Conservation (phyloP, 2,113 vertebrate genomes). For the Pteropus alecto region DNA sequence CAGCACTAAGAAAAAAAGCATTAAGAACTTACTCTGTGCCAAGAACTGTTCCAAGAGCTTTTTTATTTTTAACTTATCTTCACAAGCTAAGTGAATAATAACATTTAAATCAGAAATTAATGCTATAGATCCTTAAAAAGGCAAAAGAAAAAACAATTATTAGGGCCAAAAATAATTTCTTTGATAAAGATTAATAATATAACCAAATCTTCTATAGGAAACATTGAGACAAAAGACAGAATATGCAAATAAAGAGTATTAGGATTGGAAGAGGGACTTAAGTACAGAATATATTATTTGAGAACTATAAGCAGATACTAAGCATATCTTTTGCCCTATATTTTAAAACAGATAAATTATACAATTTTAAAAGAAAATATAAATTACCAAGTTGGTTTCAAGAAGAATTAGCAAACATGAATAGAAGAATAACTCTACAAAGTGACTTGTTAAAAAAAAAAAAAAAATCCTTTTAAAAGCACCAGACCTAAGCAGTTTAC, state of each 20-base stretch:
- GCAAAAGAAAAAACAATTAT: neutral
- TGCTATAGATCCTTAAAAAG: neutral
- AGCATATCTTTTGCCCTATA: neutral
- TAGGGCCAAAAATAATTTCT: neutral
- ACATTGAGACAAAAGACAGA: neutral
- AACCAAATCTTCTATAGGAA: neutral
- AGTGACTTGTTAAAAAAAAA: neutral
- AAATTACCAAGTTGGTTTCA: neutral
- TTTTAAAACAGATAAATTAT: neutral
- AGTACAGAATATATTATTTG: neutral
- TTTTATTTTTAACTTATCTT: neutral
- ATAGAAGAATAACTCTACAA: neutral
- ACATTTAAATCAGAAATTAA: slow-evolving; percentile 8
- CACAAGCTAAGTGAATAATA: neutral
- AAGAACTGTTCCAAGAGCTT: neutral
- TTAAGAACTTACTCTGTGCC: neutral
- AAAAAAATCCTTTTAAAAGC: neutral
- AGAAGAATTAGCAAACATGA: neutral
- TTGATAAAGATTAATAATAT: neutral
- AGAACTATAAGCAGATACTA: neutral
- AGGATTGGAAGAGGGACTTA: neutral
- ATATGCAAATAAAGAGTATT: neutral
- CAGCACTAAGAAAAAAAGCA: neutral
- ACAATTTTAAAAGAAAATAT: neutral
- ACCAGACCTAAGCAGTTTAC: neutral